These are phyloP conservation scores for Tursiops truncatus DNA, from an alignment of 2,113 vertebrate genomes.

Conservation along the genomic window DNA sequence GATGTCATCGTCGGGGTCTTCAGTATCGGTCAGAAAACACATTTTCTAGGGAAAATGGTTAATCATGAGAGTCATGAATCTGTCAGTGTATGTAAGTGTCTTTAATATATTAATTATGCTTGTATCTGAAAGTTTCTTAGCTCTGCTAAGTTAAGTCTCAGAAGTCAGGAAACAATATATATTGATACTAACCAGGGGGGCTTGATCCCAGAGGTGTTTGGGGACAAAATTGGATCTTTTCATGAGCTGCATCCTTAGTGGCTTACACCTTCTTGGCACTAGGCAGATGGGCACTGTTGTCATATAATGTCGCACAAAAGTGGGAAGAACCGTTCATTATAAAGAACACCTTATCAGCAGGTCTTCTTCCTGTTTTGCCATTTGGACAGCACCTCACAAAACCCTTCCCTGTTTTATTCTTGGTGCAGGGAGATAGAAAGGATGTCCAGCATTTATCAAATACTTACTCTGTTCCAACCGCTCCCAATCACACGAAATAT, in stretches of 20 bases:
- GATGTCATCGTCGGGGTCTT: neutral
- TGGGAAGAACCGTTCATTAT: fast-evolving
- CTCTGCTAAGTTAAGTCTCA: neutral
- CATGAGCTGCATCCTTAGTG: fast-evolving
- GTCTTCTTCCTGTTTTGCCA: neutral
- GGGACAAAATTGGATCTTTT: neutral
- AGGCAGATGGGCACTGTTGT: fast-evolving
- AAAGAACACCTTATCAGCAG: neutral
- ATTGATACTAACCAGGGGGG: neutral
- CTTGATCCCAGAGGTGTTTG: neutral
- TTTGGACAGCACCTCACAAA: neutral
- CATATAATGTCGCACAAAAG: no score
- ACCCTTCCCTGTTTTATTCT: no score
- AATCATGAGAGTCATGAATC: neutral
- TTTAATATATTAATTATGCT: neutral
- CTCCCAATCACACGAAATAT: neutral
- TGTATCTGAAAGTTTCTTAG: neutral
- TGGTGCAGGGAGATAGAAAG: neutral
- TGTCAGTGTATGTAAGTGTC: neutral
- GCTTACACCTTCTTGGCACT: neutral
- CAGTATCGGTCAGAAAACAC: neutral
- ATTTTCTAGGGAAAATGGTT: constrained; percentile 39
- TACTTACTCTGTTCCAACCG: neutral
- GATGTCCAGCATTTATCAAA: neutral
- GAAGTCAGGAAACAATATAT: neutral